phyloP scores from a whole-genome alignment of 2,113 vertebrate genomes.

The Melanocharis versteri region DNA sequence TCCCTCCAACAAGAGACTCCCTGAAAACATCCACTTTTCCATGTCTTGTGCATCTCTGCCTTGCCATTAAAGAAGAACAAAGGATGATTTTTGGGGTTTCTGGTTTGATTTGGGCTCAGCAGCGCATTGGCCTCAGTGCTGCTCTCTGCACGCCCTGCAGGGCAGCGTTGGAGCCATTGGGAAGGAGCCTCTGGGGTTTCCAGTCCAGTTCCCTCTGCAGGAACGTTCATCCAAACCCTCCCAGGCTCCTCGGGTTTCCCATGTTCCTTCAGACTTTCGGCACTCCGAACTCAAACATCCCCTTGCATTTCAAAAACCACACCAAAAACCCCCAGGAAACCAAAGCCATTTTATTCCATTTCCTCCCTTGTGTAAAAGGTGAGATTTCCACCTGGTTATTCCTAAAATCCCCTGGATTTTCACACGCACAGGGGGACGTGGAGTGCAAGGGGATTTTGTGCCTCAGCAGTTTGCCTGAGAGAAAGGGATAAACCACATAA shows the following conservation, averaged over 20 bases:
- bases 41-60: too few species aligned
- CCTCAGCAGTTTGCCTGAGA: background rate
- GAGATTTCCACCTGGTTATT: background rate
- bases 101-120: background rate
- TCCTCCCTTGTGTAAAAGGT: background rate
- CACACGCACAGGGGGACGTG: background rate
- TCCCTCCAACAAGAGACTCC: background rate
- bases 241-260: too few species aligned
- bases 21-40: background rate
- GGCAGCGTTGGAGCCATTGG: background rate
- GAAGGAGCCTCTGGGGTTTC: background rate
- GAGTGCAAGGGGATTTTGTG: background rate
- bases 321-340: background rate
- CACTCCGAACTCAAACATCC: background rate
- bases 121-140: rapidly evolving
- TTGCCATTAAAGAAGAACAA: too few species aligned
- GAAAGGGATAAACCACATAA: background rate
- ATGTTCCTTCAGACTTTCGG: rapidly evolving
- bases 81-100: background rate
- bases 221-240: background rate
- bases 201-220: background rate
- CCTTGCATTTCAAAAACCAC: background rate
- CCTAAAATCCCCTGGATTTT: background rate
- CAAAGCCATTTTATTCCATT: background rate
- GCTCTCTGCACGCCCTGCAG: background rate